Percentiles rank a stretch among this genome's conserved stretches.
Evolutionary conservation across 2,888 invertebrate genomes (phyloP).

Genomic region (Chelonus formosanus): DNA sequence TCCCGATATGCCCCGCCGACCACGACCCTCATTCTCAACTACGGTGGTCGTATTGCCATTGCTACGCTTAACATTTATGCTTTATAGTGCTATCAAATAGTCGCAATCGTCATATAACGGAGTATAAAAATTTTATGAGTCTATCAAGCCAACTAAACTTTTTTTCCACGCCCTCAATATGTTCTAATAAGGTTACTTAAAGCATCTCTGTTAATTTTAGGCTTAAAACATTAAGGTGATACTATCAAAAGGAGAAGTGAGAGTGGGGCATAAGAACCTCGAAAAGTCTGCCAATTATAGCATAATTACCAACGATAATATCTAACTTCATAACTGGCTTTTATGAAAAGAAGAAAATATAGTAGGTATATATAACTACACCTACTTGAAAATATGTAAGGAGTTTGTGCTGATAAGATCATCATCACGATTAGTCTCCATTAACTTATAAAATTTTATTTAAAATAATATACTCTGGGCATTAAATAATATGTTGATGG

Average conservation of each 20-base stretch:
- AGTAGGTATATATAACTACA: not conserved
- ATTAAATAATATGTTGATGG: not conserved
- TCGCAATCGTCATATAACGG: not conserved
- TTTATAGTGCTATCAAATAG: slow-evolving; percentile 6
- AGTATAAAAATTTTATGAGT: slow-evolving; percentile 8
- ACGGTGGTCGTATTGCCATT: slow-evolving; percentile 6
- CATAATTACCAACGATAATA: slow-evolving; percentile 18
- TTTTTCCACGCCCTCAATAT: slow-evolving; percentile 12
- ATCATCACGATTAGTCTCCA: slow-evolving; percentile 11
- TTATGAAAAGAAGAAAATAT: slow-evolving; percentile 2
- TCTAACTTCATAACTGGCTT: slow-evolving; percentile 15
- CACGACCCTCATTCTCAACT: slow-evolving; percentile 15
- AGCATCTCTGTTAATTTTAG: not conserved
- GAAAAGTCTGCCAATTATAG: slow-evolving; percentile 12
- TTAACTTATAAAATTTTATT: slow-evolving; percentile 1
- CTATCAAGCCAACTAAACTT: not conserved
- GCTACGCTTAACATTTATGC: slow-evolving; percentile 10
- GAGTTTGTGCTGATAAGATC: slow-evolving; percentile 8
- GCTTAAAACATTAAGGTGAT: slow-evolving; percentile 10
- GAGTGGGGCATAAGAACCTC: not conserved
- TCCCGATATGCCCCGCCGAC: slow-evolving; percentile 18
- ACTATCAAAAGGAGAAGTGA: not conserved
- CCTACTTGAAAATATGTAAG: too few species aligned
- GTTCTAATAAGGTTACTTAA: slow-evolving; percentile 9
- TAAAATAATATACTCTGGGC: not conserved